Percentiles rank a stretch among this genome's conserved stretches.
phyloP scores from a whole-genome alignment of 1,140 invertebrate genomes.

The Bombus cullumanus region DNA sequence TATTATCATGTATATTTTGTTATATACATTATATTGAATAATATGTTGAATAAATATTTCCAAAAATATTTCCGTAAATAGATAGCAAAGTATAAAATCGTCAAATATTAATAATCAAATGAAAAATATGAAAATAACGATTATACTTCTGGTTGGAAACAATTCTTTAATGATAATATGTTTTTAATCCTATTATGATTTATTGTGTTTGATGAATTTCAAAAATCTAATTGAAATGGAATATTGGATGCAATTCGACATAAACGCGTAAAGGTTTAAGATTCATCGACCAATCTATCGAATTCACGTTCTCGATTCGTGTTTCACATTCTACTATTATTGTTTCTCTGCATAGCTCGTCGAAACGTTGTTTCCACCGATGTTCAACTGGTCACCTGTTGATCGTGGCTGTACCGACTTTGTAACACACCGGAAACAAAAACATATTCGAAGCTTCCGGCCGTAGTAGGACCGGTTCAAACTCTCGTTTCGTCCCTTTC shows the following conservation, averaged over 20 bases:
- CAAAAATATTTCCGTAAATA: too few species aligned
- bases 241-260: neutral
- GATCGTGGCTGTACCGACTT: conserved; percentile 53
- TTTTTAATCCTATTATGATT: too few species aligned
- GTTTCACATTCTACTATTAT: conserved; percentile 10
- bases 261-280: neutral
- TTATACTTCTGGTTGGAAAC: too few species aligned
- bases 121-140: too few species aligned
- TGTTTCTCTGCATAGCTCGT: conserved; percentile 4
- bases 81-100: too few species aligned
- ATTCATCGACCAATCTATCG: neutral
- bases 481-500: neutral
- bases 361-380: conserved; percentile 52
- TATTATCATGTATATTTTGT: too few species aligned
- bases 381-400: conserved; percentile 69
- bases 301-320: neutral
- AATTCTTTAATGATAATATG: too few species aligned
- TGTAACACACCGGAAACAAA: conserved; percentile 58
- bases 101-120: too few species aligned
- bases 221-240: neutral
- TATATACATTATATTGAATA: too few species aligned
- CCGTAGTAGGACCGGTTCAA: conserved; percentile 24
- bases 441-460: conserved; percentile 61
- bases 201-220: too few species aligned
- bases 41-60: too few species aligned